Percentiles rank a stretch among this genome's conserved stretches.
Conservation (phyloP, 92 coral and sea anemone genomes). For the Siderastrea radians region DNA sequence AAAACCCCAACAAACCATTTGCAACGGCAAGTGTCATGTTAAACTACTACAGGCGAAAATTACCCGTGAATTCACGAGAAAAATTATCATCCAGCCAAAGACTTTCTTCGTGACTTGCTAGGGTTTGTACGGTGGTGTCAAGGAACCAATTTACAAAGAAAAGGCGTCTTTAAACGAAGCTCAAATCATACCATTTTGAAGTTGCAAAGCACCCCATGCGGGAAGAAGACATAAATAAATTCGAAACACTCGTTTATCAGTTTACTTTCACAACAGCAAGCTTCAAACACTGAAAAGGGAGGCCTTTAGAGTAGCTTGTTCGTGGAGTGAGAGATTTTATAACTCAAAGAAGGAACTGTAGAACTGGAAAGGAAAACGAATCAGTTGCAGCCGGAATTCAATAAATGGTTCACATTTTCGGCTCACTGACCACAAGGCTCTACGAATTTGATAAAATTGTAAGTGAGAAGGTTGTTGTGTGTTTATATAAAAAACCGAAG, state of each 20-base stretch:
- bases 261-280: constrained; percentile 11
- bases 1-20: constrained; percentile 33
- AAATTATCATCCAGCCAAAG: constrained; percentile 24
- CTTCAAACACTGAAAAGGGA: constrained; percentile 15
- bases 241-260: constrained; percentile 39
- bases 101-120: constrained; percentile 21
- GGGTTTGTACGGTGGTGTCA: not conserved
- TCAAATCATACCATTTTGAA: constrained; percentile 34
- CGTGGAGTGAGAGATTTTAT: not conserved
- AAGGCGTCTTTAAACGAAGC: constrained; percentile 20
- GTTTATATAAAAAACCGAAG: not conserved
- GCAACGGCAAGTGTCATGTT: constrained; percentile 9
- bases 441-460: constrained; percentile 18
- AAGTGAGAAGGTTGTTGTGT: constrained; percentile 29
- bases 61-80: constrained; percentile 16
- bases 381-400: not conserved
- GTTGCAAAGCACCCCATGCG: constrained; percentile 43
- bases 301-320: not conserved
- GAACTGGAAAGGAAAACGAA: not conserved
- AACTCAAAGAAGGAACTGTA: not conserved
- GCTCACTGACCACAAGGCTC: constrained; percentile 30
- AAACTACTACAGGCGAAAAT: constrained; percentile 35
- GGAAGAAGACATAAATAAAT: constrained; percentile 48
- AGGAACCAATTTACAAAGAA: not conserved
- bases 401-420: constrained; percentile 23